A percentile compares a stretch with the other conserved stretches of the same genome.
Evolutionary conservation across 2,113 vertebrate genomes (phyloP).

Genomic region (Anthoscopus minutus): DNA sequence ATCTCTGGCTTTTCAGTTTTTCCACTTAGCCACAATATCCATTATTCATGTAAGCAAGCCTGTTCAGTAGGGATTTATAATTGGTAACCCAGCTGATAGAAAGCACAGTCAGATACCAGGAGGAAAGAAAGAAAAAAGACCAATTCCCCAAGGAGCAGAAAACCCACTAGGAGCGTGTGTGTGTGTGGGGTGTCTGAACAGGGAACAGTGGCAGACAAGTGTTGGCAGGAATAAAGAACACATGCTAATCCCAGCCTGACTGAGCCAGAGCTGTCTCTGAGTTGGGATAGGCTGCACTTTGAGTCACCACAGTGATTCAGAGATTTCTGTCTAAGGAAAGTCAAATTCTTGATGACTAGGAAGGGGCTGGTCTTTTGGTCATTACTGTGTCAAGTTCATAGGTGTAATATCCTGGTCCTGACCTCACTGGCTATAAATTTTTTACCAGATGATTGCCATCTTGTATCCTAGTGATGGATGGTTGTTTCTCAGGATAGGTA

Average conservation of each 20-base stretch:
- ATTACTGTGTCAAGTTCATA: background rate
- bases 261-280: background rate
- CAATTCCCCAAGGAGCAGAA: background rate
- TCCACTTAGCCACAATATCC: background rate
- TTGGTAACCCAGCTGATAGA: constrained; percentile 32
- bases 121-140: constrained; percentile 7
- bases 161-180: background rate
- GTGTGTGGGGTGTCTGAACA: background rate
- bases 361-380: background rate
- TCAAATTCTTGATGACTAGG: background rate
- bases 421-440: background rate
- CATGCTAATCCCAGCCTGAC: constrained; percentile 12
- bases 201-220: background rate
- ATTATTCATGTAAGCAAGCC: background rate
- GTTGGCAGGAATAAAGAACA: background rate
- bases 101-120: constrained; percentile 22
- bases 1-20: background rate
- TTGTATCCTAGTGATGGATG: background rate
- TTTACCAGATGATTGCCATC: background rate
- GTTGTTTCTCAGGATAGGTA: background rate
- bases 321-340: background rate
- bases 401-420: background rate
- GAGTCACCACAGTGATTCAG: constrained; percentile 32
- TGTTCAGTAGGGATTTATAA: constrained; percentile 3
- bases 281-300: background rate